phyloP scores from a whole-genome alignment of 2,888 invertebrate species.

The Phortica okadai region DNA sequence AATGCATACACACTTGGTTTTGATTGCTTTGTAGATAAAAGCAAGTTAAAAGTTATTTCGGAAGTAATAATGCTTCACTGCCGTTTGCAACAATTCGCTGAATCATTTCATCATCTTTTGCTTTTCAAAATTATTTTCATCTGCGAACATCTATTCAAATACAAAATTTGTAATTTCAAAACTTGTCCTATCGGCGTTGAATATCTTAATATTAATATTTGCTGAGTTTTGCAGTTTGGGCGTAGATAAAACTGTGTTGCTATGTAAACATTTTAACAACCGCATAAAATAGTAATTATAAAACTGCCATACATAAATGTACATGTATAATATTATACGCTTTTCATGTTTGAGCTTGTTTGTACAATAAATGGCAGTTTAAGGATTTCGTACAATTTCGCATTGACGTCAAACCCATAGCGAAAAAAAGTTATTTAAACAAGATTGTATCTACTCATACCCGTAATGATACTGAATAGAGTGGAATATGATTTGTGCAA shows the following conservation, averaged over 20 bases:
- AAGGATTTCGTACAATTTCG: background rate
- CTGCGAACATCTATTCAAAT: no score
- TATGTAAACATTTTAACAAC: constrained; percentile 12
- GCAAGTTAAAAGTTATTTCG: constrained; percentile 1
- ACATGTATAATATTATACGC: background rate
- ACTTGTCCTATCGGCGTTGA: constrained; percentile 9
- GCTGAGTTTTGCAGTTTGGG: constrained; percentile 12
- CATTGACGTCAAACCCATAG: background rate
- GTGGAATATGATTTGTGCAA: background rate
- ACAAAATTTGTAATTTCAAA: background rate
- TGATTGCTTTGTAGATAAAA: background rate
- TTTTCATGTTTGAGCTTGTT: background rate
- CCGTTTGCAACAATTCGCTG: constrained; percentile 2
- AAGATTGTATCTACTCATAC: constrained; percentile 11
- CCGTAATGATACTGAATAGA: no score
- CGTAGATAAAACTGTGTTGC: background rate
- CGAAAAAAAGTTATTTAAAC: constrained; percentile 10
- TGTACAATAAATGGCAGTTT: background rate
- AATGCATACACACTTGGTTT: background rate
- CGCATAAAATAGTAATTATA: constrained; percentile 23
- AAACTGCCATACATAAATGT: background rate
- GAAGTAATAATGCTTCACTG: background rate
- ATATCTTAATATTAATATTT: constrained; percentile 22
- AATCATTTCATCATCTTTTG: background rate
- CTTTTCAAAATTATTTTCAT: no score